Base-by-base conservation (phyloP, 1,140 invertebrate species). In the Pseudobourletiella spinata region DNA sequence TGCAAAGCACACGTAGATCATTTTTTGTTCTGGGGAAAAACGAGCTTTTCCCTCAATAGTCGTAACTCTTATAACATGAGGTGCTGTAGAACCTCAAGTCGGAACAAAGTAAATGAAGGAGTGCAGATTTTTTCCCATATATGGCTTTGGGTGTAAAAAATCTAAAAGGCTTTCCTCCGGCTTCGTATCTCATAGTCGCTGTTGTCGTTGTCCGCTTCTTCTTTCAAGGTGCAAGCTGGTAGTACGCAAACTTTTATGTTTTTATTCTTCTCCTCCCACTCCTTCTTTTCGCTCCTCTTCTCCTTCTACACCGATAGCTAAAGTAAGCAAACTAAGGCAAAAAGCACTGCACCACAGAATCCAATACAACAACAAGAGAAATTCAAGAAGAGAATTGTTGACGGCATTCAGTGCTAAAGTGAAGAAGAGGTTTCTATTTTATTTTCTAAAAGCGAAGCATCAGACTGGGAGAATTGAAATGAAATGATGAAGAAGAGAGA, bases 341-440 rank as follows among this genome's bases (percentile, higher is more conserved):
- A 26, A 51, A 22, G 14, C 48, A 51, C 22, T 51, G 25, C 32
- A 55, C 26, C 50, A 55, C 52, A 55, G 28, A 30, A 52, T 52
- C 50, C 50, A 24, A 25, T 52, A 52, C 50, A 52, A 52, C 50
- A 52, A 52, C 50, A 52, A 52, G 24, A 52, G 24, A 52, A 26
- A 25, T 52, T 52, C 50, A 52, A 52, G 50, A 52, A 52, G 50
- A 52, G 50, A 52, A 52, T 52, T 25, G 50, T 52, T 52, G 50
- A 52, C 50, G 50, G 50, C 50, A 52, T 52, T 52, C 50, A 52
- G 50, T 52, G 50, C 50, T 26, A 52, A 52, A 52, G 44, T 26
- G 50, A 52, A 52, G 50, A 52, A 52, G 50, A 52, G 50, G 50
- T 52, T 52, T 52, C 50, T 52, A 52, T 52, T 52, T 52, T 52